Evolutionary conservation across 64 coral and sea anemone species (phyloP).

Genomic region (Anthopleura sola): DNA sequence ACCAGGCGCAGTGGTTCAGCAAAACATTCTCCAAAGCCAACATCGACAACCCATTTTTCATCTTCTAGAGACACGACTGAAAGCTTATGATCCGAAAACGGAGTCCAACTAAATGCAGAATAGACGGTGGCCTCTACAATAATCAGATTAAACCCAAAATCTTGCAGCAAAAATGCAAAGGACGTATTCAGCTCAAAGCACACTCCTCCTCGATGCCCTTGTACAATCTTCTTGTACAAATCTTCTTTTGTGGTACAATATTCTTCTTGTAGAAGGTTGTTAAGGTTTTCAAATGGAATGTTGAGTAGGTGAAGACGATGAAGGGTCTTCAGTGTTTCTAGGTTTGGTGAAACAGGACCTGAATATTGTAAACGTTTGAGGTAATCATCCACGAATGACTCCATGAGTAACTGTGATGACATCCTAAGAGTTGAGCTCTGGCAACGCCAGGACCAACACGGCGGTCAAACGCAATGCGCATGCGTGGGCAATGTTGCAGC

Average conservation of each 20-base stretch:
- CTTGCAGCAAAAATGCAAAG: not conserved
- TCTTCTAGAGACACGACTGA: not conserved
- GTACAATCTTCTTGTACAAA: not conserved
- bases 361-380: constrained; percentile 6
- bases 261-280: not conserved
- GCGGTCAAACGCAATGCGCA: too few species aligned
- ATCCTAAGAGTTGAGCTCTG: not conserved
- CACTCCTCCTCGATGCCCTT: not conserved
- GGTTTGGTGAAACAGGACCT: not conserved
- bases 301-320: not conserved
- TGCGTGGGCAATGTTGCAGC: too few species aligned
- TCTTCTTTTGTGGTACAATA: not conserved
- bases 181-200: not conserved
- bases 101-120: not conserved
- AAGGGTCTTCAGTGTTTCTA: not conserved
- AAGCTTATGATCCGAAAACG: not conserved
- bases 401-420: not conserved
- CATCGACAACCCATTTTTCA: not conserved
- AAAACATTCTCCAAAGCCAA: not conserved
- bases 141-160: not conserved
- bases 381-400: not conserved
- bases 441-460: too few species aligned
- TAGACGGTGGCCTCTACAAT: not conserved
- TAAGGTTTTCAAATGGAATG: constrained; percentile 5
- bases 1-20: not conserved